Evolutionary conservation across 64 coral and sea anemone genomes (phyloP).

Genomic region (Acropora yongei): DNA sequence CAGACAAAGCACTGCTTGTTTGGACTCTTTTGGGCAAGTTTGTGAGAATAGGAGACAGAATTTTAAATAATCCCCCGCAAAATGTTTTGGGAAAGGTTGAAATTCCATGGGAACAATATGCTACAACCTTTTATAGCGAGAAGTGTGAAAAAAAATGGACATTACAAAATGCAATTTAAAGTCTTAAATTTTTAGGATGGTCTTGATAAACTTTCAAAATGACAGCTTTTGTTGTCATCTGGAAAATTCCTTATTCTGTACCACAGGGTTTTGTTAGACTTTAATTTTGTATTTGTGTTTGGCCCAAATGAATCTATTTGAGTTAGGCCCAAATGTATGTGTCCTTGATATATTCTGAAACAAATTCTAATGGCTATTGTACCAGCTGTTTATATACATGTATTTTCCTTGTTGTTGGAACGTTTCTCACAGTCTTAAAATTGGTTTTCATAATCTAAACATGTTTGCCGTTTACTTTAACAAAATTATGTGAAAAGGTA

Average conservation of each 20-base stretch:
- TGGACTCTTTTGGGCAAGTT: neutral
- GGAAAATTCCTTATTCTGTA: neutral
- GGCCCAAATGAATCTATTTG: neutral
- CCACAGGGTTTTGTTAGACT: neutral
- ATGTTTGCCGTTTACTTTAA: too few relatives aligned
- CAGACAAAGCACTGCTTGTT: neutral
- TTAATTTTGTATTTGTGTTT: neutral
- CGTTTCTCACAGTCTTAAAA: too few relatives aligned
- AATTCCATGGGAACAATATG: constrained; percentile 57
- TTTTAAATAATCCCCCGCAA: neutral
- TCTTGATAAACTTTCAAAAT: too few relatives aligned
- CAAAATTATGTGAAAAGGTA: too few relatives aligned
- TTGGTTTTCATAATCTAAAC: too few relatives aligned
- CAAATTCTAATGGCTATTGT: too few relatives aligned
- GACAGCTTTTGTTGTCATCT: neutral
- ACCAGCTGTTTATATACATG: too few relatives aligned
- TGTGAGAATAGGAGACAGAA: neutral
- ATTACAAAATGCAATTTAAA: too few relatives aligned
- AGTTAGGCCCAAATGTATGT: neutral
- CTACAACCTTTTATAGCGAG: neutral
- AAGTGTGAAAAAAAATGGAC: too few relatives aligned
- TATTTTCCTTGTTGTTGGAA: too few relatives aligned
- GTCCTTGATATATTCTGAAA: neutral
- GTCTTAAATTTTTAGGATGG: too few relatives aligned
- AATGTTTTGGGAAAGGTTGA: neutral